A percentile compares a stretch with the other conserved stretches of the same genome.
Evolutionary conservation across 1,140 invertebrate genomes (phyloP).

Genomic region (Eriosoma lanigerum): DNA sequence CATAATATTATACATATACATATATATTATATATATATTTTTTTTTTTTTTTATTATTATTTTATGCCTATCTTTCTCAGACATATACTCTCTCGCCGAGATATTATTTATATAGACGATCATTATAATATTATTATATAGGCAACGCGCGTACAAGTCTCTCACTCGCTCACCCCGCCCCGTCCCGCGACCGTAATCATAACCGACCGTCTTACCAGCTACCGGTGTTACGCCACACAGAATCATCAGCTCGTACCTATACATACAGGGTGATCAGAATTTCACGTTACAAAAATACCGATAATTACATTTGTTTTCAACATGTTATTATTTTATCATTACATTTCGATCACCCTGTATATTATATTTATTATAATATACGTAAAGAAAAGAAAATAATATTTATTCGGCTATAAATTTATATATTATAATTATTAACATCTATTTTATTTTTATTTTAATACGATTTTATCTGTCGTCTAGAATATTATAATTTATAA

Average conservation of each 20-base stretch:
- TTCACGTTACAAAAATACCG: too few species aligned
- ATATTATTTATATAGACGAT: neutral
- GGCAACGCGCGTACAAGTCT: neutral
- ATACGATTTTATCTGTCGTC: too few species aligned
- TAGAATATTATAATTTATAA: too few species aligned
- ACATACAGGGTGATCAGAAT: neutral
- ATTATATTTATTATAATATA: too few species aligned
- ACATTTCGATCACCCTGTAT: too few species aligned
- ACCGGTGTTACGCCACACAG: constrained; percentile 37
- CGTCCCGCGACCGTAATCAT: neutral
- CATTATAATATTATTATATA: neutral
- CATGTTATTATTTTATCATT: too few species aligned
- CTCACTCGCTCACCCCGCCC: neutral
- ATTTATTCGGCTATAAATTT: too few species aligned
- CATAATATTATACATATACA: too few species aligned
- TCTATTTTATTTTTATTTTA: too few species aligned
- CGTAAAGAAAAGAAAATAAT: too few species aligned
- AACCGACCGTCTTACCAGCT: neutral
- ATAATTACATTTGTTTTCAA: too few species aligned
- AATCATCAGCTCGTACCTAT: neutral
- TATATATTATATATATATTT: neutral
- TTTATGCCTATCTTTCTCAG: neutral
- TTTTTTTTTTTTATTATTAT: constrained; percentile 16
- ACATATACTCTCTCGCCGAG: neutral
- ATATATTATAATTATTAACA: too few species aligned